Evolutionary conservation across 2,113 vertebrate species (phyloP).

Genomic region (Sorex fumeus): DNA sequence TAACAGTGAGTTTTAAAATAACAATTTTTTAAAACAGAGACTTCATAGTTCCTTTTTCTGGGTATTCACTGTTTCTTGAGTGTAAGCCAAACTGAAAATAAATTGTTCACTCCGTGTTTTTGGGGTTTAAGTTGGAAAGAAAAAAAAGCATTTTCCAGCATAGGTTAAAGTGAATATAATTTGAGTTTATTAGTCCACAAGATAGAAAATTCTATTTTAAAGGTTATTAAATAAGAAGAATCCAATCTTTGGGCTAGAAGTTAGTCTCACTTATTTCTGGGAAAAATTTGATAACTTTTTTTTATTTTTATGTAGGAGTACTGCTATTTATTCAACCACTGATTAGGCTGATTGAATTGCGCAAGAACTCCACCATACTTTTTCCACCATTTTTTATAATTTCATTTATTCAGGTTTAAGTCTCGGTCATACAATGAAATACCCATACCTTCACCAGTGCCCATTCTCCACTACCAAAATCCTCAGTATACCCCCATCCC

Average conservation of each 20-base stretch:
- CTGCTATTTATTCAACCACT: too few species aligned
- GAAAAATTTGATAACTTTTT: background rate
- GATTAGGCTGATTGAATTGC: too few species aligned
- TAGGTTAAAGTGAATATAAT: conserved; percentile 26
- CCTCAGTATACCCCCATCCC: too few species aligned
- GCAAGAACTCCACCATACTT: too few species aligned
- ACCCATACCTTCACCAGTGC: too few species aligned
- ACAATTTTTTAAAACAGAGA: background rate
- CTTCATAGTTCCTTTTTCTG: conserved; percentile 62
- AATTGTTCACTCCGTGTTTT: conserved; percentile 30
- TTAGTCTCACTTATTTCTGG: background rate
- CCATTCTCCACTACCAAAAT: too few species aligned
- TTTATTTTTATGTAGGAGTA: too few species aligned
- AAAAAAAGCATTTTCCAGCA: background rate
- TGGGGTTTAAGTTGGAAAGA: conserved; percentile 59
- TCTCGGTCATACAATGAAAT: too few species aligned
- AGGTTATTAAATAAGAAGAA: background rate
- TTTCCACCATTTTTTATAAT: too few species aligned
- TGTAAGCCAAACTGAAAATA: conserved; percentile 71
- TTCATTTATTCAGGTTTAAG: too few species aligned
- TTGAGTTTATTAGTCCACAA: background rate
- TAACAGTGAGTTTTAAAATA: conserved; percentile 55
- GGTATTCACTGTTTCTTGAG: background rate
- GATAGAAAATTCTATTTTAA: conserved; percentile 42
- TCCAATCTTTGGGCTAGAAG: background rate